phyloP scores from a whole-genome alignment of 2,113 vertebrate genomes.

The Pituophis catenifer region DNA sequence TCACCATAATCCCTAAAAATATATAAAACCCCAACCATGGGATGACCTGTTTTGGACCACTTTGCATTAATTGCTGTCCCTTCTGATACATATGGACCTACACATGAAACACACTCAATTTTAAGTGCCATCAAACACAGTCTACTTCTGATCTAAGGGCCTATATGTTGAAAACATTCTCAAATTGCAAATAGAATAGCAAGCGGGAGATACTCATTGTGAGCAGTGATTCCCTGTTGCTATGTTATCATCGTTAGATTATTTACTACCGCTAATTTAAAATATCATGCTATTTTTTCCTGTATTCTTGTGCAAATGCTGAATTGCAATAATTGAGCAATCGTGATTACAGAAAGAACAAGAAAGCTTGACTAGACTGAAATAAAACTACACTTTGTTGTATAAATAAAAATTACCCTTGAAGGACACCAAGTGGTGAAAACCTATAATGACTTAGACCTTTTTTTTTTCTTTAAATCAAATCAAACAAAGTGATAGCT shows the following conservation, averaged over 20 bases:
- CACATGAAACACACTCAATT: not conserved
- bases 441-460: not conserved
- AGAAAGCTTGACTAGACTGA: not conserved
- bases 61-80: not conserved
- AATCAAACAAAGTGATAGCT: not conserved
- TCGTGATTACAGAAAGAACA: not conserved
- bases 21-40: not conserved
- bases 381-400: not conserved
- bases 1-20: not conserved
- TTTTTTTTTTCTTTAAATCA: not conserved
- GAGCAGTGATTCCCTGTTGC: not conserved
- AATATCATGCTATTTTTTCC: conserved; percentile 6
- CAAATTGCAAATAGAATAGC: not conserved
- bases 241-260: not conserved
- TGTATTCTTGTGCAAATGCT: conserved; percentile 3
- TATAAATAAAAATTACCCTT: not conserved
- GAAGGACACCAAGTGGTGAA: not conserved
- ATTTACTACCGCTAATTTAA: not conserved
- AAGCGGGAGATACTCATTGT: not conserved
- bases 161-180: not conserved
- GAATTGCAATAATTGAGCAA: not conserved
- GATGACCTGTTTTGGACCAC: not conserved
- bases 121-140: not conserved
- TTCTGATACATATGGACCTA: not conserved
- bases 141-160: not conserved